Percentiles rank a stretch among this genome's conserved stretches.
phyloP scores from a whole-genome alignment of 2,113 vertebrate species.

The Ophiodon elongatus region DNA sequence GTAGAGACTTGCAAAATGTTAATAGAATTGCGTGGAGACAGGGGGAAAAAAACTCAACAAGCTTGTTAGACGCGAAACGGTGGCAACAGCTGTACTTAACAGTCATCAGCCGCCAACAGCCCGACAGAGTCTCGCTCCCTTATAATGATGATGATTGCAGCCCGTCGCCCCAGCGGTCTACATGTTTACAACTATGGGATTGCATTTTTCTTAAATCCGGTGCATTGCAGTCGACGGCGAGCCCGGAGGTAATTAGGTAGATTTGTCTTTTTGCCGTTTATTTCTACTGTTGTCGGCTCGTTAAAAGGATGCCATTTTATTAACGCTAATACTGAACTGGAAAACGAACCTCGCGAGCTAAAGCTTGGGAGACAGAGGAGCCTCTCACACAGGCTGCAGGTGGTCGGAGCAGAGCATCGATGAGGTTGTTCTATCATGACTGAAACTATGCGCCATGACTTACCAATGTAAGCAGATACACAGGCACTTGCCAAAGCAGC shows the following conservation, averaged over 20 bases:
- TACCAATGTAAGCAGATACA: background rate
- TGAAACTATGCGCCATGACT: background rate
- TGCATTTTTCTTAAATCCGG: slow-evolving; percentile 6
- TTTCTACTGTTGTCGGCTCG: background rate
- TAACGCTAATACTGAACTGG: background rate
- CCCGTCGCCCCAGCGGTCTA: slow-evolving; percentile 39
- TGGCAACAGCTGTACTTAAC: slow-evolving; percentile 45
- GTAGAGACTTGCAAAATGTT: background rate
- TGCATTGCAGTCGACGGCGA: background rate
- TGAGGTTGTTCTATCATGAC: background rate
- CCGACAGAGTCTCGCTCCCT: slow-evolving; percentile 36
- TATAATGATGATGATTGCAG: slow-evolving; percentile 49
- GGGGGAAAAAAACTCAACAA: background rate
- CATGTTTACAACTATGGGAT: slow-evolving; percentile 20
- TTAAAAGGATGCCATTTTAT: slow-evolving; percentile 11
- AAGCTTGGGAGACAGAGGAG: background rate
- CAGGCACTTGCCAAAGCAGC: background rate
- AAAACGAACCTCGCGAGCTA: background rate
- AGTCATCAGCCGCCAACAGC: slow-evolving; percentile 45
- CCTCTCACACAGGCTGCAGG: background rate
- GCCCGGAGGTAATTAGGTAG: slow-evolving; percentile 7
- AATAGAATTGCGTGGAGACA: background rate
- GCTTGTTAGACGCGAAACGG: slow-evolving; percentile 34
- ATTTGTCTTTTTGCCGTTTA: slow-evolving; percentile 4
- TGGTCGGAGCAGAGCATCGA: background rate